A percentile compares a stretch with the other conserved stretches of the same genome.
These are phyloP conservation scores for Drosophila ercepeae DNA, from an alignment of 1,140 invertebrate genomes.

Conservation along the genomic window DNA sequence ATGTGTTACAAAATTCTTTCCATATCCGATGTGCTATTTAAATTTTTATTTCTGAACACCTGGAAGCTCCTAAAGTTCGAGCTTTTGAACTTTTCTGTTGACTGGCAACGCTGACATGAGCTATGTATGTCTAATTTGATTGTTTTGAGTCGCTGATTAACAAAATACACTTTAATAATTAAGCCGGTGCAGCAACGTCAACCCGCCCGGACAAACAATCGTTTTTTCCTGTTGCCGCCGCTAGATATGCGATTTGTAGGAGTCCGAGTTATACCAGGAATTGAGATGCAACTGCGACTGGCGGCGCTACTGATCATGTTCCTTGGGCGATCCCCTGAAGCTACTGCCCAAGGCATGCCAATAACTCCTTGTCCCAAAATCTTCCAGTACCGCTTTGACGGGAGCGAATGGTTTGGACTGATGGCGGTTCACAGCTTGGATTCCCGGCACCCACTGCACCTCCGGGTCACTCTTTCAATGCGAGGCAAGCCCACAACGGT, in stretches of 20 bases:
- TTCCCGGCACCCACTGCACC: conserved; percentile 55
- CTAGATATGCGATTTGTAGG: background rate
- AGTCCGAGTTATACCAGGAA: background rate
- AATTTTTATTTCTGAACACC: no score
- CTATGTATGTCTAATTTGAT: background rate
- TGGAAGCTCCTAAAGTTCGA: background rate
- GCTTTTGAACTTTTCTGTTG: background rate
- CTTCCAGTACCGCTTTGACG: conserved; percentile 80
- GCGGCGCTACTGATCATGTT: conserved; percentile 54
- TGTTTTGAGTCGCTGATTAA: background rate
- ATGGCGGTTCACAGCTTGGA: conserved; percentile 69
- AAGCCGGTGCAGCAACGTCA: background rate
- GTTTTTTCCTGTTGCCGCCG: background rate
- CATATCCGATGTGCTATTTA: no score
- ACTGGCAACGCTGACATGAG: background rate
- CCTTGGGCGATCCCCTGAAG: conserved; percentile 40
- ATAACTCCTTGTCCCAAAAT: conserved; percentile 79
- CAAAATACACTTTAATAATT: background rate
- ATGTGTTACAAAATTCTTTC: no score
- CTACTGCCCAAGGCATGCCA: conserved; percentile 67
- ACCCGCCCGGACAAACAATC: background rate
- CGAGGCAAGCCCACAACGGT: conserved; percentile 79
- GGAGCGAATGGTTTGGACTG: conserved; percentile 75
- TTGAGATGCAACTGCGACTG: conserved; percentile 37
- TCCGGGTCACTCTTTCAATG: conserved; percentile 78